Conservation (phyloP, 1,140 invertebrate species). For the Drosophila trapezifrons region DNA sequence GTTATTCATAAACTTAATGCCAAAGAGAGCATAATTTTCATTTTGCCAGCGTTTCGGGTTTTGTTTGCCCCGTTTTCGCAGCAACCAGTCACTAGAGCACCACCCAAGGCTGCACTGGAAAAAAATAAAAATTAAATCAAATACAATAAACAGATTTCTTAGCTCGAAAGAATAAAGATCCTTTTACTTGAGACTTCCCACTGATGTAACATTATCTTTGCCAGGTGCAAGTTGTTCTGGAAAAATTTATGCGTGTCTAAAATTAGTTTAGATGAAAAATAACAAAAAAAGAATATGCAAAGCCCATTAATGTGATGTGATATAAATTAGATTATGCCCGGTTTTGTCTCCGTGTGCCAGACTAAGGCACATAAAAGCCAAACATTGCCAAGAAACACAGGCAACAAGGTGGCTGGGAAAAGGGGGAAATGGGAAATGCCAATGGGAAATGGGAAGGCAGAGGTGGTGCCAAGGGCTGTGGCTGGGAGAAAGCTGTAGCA, state of each 20-base stretch:
- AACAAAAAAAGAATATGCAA: background rate
- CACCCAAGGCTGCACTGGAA: slow-evolving; percentile 1
- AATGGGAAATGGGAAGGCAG: slow-evolving; percentile 7
- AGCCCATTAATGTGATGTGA: background rate
- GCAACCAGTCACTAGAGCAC: slow-evolving; percentile 26
- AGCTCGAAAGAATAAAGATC: too few species aligned
- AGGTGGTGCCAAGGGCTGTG: background rate
- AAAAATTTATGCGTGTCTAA: too few species aligned
- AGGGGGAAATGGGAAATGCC: slow-evolving; percentile 8
- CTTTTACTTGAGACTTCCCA: too few species aligned
- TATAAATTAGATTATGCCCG: background rate
- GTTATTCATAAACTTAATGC: slow-evolving; percentile 82
- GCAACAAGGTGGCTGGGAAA: slow-evolving; percentile 24
- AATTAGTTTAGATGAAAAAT: background rate
- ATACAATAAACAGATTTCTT: too few species aligned
- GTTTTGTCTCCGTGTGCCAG: slow-evolving; percentile 4
- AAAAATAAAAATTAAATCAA: background rate
- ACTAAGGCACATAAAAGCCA: slow-evolving; percentile 64
- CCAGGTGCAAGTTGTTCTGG: too few species aligned
- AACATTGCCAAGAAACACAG: slow-evolving; percentile 56
- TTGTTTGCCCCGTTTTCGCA: slow-evolving; percentile 55
- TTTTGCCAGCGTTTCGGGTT: slow-evolving; percentile 66
- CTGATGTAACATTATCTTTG: too few species aligned
- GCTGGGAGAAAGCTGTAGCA: background rate
- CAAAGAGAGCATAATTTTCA: slow-evolving; percentile 82